Evolutionary conservation across 2,797 vertebrate genomes (phyloP).

Genomic region (Hyperoplus immaculatus): DNA sequence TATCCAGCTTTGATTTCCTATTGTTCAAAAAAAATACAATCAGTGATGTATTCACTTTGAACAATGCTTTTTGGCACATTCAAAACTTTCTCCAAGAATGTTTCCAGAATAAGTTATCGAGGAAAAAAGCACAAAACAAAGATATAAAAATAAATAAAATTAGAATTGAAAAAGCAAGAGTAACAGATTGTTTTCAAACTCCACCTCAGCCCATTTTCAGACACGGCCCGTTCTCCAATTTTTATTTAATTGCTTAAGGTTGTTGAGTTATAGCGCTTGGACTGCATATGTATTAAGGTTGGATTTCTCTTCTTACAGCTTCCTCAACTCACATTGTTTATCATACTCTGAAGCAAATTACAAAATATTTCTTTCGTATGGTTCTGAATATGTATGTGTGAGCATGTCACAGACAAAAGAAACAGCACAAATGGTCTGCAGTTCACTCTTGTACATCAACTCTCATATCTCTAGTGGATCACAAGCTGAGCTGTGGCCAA

Average conservation of each 20-base stretch:
- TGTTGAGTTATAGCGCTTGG: no score
- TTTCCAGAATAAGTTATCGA: slow-evolving; percentile 44
- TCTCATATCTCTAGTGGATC: not conserved
- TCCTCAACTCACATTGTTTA: not conserved
- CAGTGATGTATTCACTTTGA: slow-evolving; percentile 39
- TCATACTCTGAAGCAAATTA: not conserved
- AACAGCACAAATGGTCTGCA: not conserved
- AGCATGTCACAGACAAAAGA: not conserved
- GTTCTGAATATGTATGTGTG: not conserved
- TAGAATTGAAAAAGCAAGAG: not conserved
- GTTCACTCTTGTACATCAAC: not conserved
- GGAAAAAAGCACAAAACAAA: not conserved
- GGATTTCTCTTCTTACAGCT: not conserved
- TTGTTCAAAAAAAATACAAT: slow-evolving; percentile 63
- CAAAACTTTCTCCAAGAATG: slow-evolving; percentile 41
- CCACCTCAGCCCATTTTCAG: slow-evolving; percentile 15
- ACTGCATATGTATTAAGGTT: not conserved
- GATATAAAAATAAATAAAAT: no score
- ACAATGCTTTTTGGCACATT: slow-evolving; percentile 57
- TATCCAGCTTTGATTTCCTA: slow-evolving; percentile 40
- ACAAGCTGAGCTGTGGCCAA: not conserved
- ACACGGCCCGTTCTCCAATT: slow-evolving; percentile 10
- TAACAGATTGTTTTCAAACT: slow-evolving; percentile 21
- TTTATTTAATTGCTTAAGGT: not conserved
- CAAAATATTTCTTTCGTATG: not conserved